Evolutionary conservation across 2,888 invertebrate species (phyloP).

Genomic region (Troides oblongomaculatus): DNA sequence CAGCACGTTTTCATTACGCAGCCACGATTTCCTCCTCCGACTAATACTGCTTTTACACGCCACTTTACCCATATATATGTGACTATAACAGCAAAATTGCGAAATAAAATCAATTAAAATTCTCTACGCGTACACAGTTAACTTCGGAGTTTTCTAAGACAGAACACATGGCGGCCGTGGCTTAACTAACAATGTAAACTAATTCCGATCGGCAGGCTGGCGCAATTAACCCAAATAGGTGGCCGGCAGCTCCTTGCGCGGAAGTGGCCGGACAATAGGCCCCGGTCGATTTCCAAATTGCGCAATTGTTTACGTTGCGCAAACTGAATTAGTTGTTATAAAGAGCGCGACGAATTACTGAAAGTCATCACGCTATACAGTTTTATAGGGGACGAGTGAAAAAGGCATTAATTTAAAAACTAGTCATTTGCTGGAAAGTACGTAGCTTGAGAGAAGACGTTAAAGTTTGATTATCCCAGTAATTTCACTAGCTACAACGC

Average conservation of each 20-base stretch:
- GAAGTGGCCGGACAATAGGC: constrained; percentile 48
- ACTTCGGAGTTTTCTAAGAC: constrained; percentile 8
- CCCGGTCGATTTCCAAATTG: constrained; percentile 35
- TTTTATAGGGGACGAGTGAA: no score
- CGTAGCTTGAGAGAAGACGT: no score
- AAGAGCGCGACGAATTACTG: constrained; percentile 3
- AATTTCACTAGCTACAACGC: no score
- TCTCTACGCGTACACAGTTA: not conserved
- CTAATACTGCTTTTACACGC: no score
- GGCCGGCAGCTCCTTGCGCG: constrained; percentile 53
- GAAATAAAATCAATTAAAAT: constrained; percentile 1
- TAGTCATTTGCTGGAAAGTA: no score
- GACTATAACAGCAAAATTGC: not conserved
- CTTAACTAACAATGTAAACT: constrained; percentile 30
- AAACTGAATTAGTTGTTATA: constrained; percentile 21
- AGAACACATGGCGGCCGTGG: constrained; percentile 13
- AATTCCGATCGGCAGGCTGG: constrained; percentile 43
- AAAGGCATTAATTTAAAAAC: no score
- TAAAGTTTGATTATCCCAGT: no score
- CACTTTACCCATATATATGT: not conserved
- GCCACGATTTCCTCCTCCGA: no score
- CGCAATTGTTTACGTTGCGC: constrained; percentile 32
- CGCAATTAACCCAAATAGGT: constrained; percentile 59
- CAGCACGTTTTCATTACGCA: no score
- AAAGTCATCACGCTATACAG: not conserved